Conservation (phyloP, 2,113 vertebrate species). For the Poicephalus meyeri region DNA sequence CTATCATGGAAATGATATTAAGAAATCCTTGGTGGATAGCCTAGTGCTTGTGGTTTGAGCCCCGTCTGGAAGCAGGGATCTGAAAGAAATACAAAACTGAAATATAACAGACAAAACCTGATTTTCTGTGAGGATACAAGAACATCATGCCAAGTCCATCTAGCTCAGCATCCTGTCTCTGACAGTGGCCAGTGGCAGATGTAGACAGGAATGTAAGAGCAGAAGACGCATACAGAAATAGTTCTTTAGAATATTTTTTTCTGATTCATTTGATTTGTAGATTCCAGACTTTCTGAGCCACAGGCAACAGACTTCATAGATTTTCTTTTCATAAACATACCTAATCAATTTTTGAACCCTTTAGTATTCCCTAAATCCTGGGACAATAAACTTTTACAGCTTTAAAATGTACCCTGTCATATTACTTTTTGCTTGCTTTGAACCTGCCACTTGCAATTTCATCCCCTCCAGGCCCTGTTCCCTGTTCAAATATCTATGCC, state of each 20-base stretch:
- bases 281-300: background rate
- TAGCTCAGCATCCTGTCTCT: background rate
- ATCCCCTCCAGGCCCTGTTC: background rate
- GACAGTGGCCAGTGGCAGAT: background rate
- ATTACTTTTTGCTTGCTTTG: background rate
- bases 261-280: background rate
- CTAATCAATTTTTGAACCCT: background rate
- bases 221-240: background rate
- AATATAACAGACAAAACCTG: background rate
- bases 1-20: conserved; percentile 34
- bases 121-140: background rate
- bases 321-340: background rate
- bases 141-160: background rate
- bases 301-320: background rate
- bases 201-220: background rate
- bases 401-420: background rate
- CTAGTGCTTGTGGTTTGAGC: conserved; percentile 11
- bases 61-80: background rate
- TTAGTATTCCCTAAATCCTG: background rate
- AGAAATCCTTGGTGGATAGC: conserved; percentile 43
- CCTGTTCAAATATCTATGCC: background rate
- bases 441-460: background rate
- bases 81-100: background rate
- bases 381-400: background rate
- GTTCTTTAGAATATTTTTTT: background rate